A percentile compares a stretch with the other conserved stretches of the same genome.
phyloP scores from a whole-genome alignment of 1,140 invertebrate species.

The roundworm (Caenorhabditis elegans) region WBcel235 BX284606.5:12267501-12268000 shows the following conservation, averaged over 20 bases:
- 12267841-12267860: constrained; percentile 53
- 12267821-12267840: constrained; percentile 61
- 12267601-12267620: too few species aligned
- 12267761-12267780: constrained; percentile 46
- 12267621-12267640: too few species aligned
- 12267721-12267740: constrained; percentile 36
- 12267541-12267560: too few species aligned
- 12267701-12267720: constrained; percentile 47
- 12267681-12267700: constrained; percentile 59
- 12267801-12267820: constrained; percentile 65
- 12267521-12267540: constrained; percentile 51
- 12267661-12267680: constrained; percentile 64
- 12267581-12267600: too few species aligned
- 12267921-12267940: constrained; percentile 60
- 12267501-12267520: constrained; percentile 52
- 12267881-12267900: background rate
- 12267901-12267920: background rate
- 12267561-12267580: too few species aligned
- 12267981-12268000: constrained; percentile 58
- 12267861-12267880: constrained; percentile 53
- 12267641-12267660: constrained; percentile 58
- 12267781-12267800: constrained; percentile 62
- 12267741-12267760: constrained; percentile 30
- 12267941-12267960: constrained; percentile 57
- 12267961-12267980: constrained; percentile 58